Base-by-base conservation (phyloP, 2,888 invertebrate species). In the Hybos culiciformis region DNA sequence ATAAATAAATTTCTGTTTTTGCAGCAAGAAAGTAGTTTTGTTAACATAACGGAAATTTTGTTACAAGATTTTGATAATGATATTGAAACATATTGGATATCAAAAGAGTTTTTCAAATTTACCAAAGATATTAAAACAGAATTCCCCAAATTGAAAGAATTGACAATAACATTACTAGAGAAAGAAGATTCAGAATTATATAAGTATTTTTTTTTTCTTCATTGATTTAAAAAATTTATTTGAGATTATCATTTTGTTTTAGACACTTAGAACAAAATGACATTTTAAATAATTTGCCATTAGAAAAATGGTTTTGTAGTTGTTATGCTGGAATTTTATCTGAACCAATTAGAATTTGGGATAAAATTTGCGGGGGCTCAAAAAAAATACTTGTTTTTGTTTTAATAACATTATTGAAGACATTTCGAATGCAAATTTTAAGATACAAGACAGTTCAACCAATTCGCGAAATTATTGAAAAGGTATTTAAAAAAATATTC, bases 281-380 rank as follows among this genome's bases (percentile, higher is more conserved):
- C 41, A 74, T 78, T 1, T 62, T 81, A 49, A 74, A 77, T 43
- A 67, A 65, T 45, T 63, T 86, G 38, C 83, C 88, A 0, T 66
- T 86, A 36, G 74, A 77, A 26, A 73, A 73, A 51, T 91, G 90
- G 90, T 87, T 84, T 61, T 74, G 77, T 43, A 79, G 80, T 41
- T 85, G 86, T 58, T 90, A 87, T 67, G 83, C 90, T 39, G 83
- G 81, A 5, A 72, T 86, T 11, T 69, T 92, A 40, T 80, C 82
- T 53, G 81, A 85, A 54, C 76, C 77, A 7, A 80, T 55, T 52
- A 87, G 87, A 60, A 80, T 91, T 49, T 90, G 88, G 86, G 90
- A 91, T 61, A 88, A 88, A 67, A 69, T 91, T 24, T 80, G 84
- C 57, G 86, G 84, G 32, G 88, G 90, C 4, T 87, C 87, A 0